Percentiles rank a stretch among this genome's conserved stretches.
phyloP scores from a whole-genome alignment of 2,888 invertebrate genomes.

The Cyclophora punctaria region DNA sequence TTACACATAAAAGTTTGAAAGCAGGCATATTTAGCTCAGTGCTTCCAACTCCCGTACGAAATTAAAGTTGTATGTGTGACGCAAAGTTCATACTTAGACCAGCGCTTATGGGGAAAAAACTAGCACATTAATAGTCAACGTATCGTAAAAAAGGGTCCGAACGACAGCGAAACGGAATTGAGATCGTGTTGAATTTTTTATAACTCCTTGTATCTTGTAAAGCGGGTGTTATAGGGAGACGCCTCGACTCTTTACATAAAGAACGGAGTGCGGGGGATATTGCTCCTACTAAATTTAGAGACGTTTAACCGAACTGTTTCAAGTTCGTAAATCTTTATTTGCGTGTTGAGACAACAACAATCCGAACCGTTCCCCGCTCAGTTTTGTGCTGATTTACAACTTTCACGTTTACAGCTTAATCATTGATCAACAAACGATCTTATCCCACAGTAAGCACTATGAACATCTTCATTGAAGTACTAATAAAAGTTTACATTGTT shows the following conservation, averaged over 20 bases:
- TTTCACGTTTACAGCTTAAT: constrained; percentile 12
- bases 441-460: too few relatives aligned
- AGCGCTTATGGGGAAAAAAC: constrained; percentile 39
- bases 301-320: constrained; percentile 47
- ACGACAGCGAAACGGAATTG: constrained; percentile 50
- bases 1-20: constrained; percentile 31
- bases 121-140: constrained; percentile 32
- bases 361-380: constrained; percentile 19
- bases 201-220: constrained; percentile 45
- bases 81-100: constrained; percentile 16
- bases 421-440: too few relatives aligned
- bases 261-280: constrained; percentile 42
- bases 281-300: constrained; percentile 48
- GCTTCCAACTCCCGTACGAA: constrained; percentile 25
- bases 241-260: constrained; percentile 41
- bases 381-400: constrained; percentile 14
- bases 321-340: constrained; percentile 52
- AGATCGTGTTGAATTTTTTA: constrained; percentile 57
- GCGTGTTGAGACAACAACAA: constrained; percentile 35
- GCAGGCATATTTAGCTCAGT: constrained; percentile 28
- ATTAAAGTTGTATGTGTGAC: constrained; percentile 32
- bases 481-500: too few relatives aligned
- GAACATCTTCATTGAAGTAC: too few relatives aligned
- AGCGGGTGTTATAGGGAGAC: constrained; percentile 37
- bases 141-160: constrained; percentile 42